Percentiles rank a stretch among this genome's conserved stretches.
Conservation (phyloP, 2,888 invertebrate genomes). For the Drosophila parthenogenetica region DNA sequence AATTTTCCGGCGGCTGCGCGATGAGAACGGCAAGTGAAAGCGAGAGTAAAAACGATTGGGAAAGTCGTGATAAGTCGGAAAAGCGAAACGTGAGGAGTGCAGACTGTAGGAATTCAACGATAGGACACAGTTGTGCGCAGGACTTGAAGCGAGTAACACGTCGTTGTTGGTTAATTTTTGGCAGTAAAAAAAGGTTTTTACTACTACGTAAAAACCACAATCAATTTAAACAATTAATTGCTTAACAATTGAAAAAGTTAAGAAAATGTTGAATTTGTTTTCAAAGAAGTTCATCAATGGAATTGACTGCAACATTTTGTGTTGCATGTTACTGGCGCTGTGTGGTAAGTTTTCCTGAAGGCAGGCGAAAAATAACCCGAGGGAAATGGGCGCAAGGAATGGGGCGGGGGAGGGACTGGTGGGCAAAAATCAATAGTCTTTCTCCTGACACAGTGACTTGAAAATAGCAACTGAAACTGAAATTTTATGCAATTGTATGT, state of each 20-base stretch:
- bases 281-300: constrained; percentile 20
- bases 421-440: constrained; percentile 62
- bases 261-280: constrained; percentile 37
- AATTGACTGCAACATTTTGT: constrained; percentile 30
- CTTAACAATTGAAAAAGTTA: not conserved
- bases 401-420: constrained; percentile 5
- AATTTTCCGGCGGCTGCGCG: constrained; percentile 33
- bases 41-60: constrained; percentile 31
- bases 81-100: constrained; percentile 5
- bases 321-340: constrained; percentile 35
- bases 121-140: constrained; percentile 71
- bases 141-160: constrained; percentile 60
- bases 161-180: constrained; percentile 28
- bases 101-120: constrained; percentile 9
- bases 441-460: constrained; percentile 54
- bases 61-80: constrained; percentile 9
- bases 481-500: constrained; percentile 34
- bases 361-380: constrained; percentile 1
- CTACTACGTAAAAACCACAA: constrained; percentile 13
- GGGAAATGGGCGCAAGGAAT: constrained; percentile 1
- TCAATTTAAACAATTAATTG: constrained; percentile 4
- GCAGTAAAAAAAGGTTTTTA: not conserved
- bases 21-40: constrained; percentile 26
- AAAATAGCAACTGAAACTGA: constrained; percentile 33
- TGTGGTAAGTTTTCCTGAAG: constrained; percentile 47